These are phyloP conservation scores for Percopsis transmontana DNA, from an alignment of 2,113 vertebrate genomes.

Conservation along the genomic window DNA sequence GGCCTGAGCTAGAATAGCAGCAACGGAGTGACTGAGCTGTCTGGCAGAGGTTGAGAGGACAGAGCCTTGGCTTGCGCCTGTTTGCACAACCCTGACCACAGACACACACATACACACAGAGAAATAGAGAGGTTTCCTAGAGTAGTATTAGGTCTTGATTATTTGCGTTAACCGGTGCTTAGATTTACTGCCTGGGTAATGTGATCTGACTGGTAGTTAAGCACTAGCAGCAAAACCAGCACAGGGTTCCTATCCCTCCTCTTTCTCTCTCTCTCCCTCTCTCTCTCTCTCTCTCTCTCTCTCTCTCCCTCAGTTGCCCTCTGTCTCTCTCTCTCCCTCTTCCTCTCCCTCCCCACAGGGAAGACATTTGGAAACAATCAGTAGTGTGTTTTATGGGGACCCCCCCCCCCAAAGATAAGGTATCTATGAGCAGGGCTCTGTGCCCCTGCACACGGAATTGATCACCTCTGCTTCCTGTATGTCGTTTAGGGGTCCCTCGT, in stretches of 20 bases:
- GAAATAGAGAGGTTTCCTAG: conserved; percentile 67
- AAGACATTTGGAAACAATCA: conserved; percentile 96
- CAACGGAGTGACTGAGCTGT: conserved; percentile 36
- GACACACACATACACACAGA: conserved; percentile 61
- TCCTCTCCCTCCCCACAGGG: conserved; percentile 74
- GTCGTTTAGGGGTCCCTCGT: conserved; percentile 80
- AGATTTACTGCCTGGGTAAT: conserved; percentile 78
- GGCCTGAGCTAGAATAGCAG: conserved; percentile 33
- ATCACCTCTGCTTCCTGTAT: conserved; percentile 92
- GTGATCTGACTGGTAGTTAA: conserved; percentile 76
- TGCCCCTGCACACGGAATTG: conserved; percentile 89
- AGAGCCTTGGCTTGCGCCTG: conserved; percentile 45
- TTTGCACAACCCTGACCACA: conserved; percentile 69
- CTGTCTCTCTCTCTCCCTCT: conserved; percentile 45
- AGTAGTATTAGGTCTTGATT: conserved; percentile 73
- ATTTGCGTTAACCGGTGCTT: conserved; percentile 73
- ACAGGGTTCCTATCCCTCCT: conserved; percentile 67
- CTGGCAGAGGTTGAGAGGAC: conserved; percentile 38
- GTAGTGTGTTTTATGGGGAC: conserved; percentile 87
- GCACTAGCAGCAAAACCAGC: conserved; percentile 70
- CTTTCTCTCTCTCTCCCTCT: conserved; percentile 21
- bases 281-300: background rate
- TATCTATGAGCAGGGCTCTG: conserved; percentile 81
- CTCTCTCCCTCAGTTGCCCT: conserved; percentile 35
- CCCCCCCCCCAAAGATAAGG: conserved; percentile 83